Evolutionary conservation across 1,140 invertebrate genomes (phyloP), one percentile per base, ranked within the genome.

Genomic region (Drosophila micromelanica): DNA sequence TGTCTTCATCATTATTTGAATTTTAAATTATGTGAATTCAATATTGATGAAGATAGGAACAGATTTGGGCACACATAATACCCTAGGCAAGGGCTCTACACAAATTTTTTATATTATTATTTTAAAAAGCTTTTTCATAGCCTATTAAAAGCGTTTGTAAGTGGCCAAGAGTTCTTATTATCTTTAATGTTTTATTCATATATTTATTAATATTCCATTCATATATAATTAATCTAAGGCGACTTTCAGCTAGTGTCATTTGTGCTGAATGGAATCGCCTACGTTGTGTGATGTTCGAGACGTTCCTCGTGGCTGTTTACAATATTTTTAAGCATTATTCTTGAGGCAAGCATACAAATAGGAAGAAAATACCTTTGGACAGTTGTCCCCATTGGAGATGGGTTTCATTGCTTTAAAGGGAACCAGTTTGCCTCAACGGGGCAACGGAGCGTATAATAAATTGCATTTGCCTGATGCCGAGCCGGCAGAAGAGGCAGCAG

Each of bases 391-490:
- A 43, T 35, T 23, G 15, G n/a, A 30, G 62, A 12, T 57, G 42
- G 46, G 23, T 57, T 72, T 15, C 40, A 46, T 57, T 46, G 49
- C 23, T 37, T 69, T 32, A 48, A 62, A 57, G 37, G 54, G 30
- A 49, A 27, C 43, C n/a, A 43, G 68, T 23, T 23, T 45, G 61
- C 17, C n/a, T 32, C 37, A 35, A 40, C 32, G 49, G 61, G 74
- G 65, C 78, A 82, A 52, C 78, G 67, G 68, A 82, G 78, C 72
- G 79, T 86, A 81, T 89, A 89, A 87, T 82, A 87, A 89, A 87
- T 87, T 76, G 68, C 82, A 87, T 87, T 86, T 75, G 27, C 12
- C 32, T 51, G 55, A 64, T 49, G 45, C 32, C 40, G 42, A 52
- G 23, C 54, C 17, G 42, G 38, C 43, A 46, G 11, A 38, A 43